Evolutionary conservation across 1,140 invertebrate species (phyloP).

Genomic region (Fopius arisanus): DNA sequence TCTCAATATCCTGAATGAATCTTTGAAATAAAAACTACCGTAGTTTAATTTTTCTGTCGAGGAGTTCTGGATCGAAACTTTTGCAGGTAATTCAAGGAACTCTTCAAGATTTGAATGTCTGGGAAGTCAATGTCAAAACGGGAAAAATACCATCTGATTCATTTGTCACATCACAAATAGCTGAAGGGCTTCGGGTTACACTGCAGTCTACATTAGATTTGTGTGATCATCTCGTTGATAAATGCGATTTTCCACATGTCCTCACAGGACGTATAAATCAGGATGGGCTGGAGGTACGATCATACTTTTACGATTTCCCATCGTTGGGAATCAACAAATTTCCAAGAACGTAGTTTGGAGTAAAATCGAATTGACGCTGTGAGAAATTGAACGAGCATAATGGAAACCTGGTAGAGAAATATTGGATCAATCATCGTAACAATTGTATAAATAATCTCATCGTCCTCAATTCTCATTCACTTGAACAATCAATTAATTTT

Average conservation of each 20-base stretch:
- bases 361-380: background rate
- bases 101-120: too few relatives aligned
- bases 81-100: too few relatives aligned
- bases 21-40: too few relatives aligned
- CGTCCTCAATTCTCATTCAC: background rate
- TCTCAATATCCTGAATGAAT: background rate
- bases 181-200: constrained; percentile 15
- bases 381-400: background rate
- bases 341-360: background rate
- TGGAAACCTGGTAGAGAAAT: background rate
- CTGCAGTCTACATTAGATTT: constrained; percentile 17
- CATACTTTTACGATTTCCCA: background rate
- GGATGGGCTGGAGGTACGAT: background rate
- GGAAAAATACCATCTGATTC: background rate
- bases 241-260: constrained; percentile 2
- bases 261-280: constrained; percentile 14
- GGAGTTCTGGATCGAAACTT: too few relatives aligned
- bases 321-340: background rate
- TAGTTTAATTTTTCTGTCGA: too few relatives aligned
- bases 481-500: background rate
- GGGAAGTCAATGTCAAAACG: background rate
- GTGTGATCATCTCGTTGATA: background rate
- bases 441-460: background rate
- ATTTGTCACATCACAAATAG: constrained; percentile 1
- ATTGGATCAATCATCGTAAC: background rate